These are phyloP conservation scores for Meandrusa payeni DNA, from an alignment of 2,888 invertebrate genomes.

Conservation along the genomic window DNA sequence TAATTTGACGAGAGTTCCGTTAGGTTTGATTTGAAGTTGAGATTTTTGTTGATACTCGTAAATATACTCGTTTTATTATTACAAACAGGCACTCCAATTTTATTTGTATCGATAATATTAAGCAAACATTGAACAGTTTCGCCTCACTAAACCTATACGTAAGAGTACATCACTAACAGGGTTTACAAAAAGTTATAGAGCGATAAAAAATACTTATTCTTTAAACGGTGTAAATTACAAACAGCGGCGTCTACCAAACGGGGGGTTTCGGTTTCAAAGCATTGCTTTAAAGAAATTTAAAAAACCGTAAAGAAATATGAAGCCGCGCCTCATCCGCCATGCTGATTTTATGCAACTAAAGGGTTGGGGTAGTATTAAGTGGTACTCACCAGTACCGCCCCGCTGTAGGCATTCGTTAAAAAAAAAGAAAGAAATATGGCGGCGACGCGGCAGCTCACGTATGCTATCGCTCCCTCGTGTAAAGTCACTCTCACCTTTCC, in stretches of 20 bases:
- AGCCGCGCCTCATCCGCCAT: constrained; percentile 64
- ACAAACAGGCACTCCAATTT: too few relatives aligned
- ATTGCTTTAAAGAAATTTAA: constrained; percentile 50
- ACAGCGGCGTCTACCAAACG: constrained; percentile 53
- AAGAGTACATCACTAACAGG: constrained; percentile 11
- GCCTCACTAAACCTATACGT: not conserved
- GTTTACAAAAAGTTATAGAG: constrained; percentile 26
- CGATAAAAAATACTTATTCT: constrained; percentile 44
- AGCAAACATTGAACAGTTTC: too few relatives aligned
- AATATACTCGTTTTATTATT: too few relatives aligned
- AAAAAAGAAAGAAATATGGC: constrained; percentile 60
- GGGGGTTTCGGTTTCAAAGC: constrained; percentile 72
- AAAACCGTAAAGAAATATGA: constrained; percentile 57
- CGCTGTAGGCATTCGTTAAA: constrained; percentile 50
- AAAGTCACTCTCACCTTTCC: constrained; percentile 28
- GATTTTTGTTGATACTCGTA: too few relatives aligned
- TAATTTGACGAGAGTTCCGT: too few relatives aligned
- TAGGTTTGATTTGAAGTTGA: too few relatives aligned
- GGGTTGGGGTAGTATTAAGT: constrained; percentile 73
- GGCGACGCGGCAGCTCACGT: constrained; percentile 39
- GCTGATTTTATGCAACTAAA: constrained; percentile 64
- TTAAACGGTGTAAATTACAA: constrained; percentile 67
- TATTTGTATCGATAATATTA: too few relatives aligned
- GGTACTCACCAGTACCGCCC: constrained; percentile 71
- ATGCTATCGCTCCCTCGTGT: constrained; percentile 34